Evolutionary conservation across 2,113 vertebrate genomes (phyloP).

Genomic region (Clinocottus analis): DNA sequence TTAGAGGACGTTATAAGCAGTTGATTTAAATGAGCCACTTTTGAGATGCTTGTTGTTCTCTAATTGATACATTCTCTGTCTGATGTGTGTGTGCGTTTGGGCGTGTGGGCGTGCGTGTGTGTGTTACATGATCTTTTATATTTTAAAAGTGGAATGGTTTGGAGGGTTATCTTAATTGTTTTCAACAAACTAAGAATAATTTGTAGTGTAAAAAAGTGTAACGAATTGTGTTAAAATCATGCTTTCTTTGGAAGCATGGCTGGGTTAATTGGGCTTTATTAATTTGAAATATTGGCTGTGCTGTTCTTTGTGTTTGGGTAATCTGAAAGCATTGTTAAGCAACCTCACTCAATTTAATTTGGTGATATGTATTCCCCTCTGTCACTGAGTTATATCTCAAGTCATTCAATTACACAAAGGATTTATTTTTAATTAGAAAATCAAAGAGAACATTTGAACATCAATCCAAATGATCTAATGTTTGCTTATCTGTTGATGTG

Average conservation of each 20-base stretch:
- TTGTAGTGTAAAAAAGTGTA: neutral
- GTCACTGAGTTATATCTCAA: constrained; percentile 18
- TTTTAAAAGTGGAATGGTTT: constrained; percentile 5
- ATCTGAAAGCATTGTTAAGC: neutral
- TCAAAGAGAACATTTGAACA: constrained; percentile 36
- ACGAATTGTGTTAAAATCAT: neutral
- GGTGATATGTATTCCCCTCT: constrained; percentile 18
- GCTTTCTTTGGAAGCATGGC: neutral
- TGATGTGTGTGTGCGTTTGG: no score
- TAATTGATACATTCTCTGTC: constrained; percentile 16
- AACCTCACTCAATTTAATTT: constrained; percentile 17
- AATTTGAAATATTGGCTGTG: neutral
- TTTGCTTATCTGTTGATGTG: constrained; percentile 31
- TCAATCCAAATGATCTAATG: constrained; percentile 25
- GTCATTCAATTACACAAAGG: constrained; percentile 1
- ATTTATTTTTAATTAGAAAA: constrained; percentile 34
- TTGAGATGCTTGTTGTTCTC: constrained; percentile 24
- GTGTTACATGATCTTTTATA: neutral
- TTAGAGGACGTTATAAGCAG: constrained; percentile 51
- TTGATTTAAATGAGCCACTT: constrained; percentile 38
- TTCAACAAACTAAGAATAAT: neutral
- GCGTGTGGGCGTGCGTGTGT: no score
- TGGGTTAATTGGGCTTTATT: neutral
- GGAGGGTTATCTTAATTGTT: neutral
- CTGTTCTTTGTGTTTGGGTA: neutral